Evolutionary conservation across 2,888 invertebrate genomes (phyloP).

Genomic region (Mythimna ferrago): DNA sequence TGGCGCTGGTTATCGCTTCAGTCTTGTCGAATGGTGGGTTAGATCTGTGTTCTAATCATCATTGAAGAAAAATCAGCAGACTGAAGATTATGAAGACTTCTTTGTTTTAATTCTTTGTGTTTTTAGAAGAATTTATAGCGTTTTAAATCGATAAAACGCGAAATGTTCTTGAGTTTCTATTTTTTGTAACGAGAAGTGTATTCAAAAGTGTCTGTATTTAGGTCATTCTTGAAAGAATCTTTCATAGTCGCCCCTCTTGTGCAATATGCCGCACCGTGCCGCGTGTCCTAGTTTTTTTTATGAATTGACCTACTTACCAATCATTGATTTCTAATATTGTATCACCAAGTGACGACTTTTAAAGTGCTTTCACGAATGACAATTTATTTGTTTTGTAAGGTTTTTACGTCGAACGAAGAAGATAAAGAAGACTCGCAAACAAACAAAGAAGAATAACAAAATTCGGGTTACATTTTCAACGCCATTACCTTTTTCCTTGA

Average conservation of each 20-base stretch:
- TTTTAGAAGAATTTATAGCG: neutral
- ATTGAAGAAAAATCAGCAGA: constrained; percentile 47
- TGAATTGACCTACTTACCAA: constrained; percentile 42
- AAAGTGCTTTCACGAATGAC: constrained; percentile 33
- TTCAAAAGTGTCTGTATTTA: constrained; percentile 30
- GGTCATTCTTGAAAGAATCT: constrained; percentile 41
- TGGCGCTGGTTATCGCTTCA: constrained; percentile 79
- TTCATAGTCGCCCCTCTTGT: constrained; percentile 11
- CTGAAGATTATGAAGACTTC: constrained; percentile 46
- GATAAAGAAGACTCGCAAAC: neutral
- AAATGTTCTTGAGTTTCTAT: neutral
- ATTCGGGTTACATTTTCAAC: constrained; percentile 29
- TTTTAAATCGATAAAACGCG: constrained; percentile 2
- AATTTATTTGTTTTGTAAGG: neutral
- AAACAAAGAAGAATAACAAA: constrained; percentile 23
- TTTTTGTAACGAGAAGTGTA: constrained; percentile 23
- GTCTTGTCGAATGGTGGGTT: constrained; percentile 90
- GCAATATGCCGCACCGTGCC: constrained; percentile 16
- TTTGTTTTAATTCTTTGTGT: constrained; percentile 24
- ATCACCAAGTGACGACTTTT: constrained; percentile 11
- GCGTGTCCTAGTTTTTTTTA: constrained; percentile 40
- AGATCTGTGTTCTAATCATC: constrained; percentile 69
- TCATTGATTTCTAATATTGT: constrained; percentile 55
- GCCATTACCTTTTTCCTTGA: constrained; percentile 2
- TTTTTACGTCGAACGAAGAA: neutral